phyloP scores from a whole-genome alignment of 2,797 vertebrate genomes.

The Alosa sapidissima region DNA sequence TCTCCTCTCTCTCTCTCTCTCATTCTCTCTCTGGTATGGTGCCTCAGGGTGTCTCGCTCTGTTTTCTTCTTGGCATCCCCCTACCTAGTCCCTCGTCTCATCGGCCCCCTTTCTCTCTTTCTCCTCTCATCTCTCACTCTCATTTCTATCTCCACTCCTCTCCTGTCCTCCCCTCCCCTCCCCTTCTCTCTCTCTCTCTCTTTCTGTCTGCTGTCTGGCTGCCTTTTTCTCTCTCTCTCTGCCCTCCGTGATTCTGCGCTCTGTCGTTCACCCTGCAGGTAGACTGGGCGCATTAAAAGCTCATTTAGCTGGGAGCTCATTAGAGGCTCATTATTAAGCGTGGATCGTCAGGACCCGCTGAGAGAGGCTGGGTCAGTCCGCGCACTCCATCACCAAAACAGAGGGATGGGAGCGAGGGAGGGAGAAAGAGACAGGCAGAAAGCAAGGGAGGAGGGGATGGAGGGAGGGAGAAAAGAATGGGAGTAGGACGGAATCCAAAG shows the following conservation, averaged over 20 bases:
- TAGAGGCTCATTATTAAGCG: slow-evolving; percentile 68
- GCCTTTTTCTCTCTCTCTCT: slow-evolving; percentile 11
- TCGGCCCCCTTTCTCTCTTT: background rate
- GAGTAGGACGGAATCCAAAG: background rate
- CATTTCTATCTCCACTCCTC: background rate
- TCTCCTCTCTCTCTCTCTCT: background rate
- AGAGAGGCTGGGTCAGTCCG: slow-evolving; percentile 51
- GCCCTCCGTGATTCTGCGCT: background rate
- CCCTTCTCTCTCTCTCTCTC: slow-evolving; percentile 30
- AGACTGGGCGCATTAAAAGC: slow-evolving; percentile 68
- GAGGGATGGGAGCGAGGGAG: background rate
- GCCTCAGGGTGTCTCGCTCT: slow-evolving; percentile 7
- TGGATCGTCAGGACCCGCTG: slow-evolving; percentile 57
- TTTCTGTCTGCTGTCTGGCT: slow-evolving; percentile 9
- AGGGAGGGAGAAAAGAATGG: background rate
- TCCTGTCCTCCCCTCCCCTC: background rate
- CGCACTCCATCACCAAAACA: slow-evolving; percentile 9
- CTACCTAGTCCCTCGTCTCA: background rate
- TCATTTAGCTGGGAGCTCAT: slow-evolving; percentile 69
- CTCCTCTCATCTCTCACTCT: background rate
- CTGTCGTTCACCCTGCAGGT: slow-evolving; percentile 3
- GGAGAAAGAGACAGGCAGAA: background rate
- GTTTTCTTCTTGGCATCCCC: background rate
- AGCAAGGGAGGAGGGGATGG: background rate
- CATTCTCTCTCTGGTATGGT: background rate